phyloP scores from a whole-genome alignment of 1,140 invertebrate genomes.

The Aphidius gifuensis region DNA sequence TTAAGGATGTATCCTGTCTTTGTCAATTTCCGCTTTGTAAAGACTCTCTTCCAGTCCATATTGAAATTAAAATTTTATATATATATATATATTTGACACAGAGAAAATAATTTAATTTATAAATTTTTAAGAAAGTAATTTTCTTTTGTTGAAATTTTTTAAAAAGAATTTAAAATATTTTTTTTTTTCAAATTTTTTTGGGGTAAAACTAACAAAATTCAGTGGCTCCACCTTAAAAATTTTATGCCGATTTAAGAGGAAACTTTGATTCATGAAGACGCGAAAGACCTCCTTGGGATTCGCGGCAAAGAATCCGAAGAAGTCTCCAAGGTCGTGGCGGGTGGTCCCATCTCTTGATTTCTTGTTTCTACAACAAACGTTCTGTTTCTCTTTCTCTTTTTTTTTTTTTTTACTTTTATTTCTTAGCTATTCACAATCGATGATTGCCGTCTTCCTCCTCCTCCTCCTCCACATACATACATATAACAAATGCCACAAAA shows the following conservation, averaged over 20 bases:
- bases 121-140: too few relatives aligned
- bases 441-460: constrained; percentile 27
- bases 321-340: constrained; percentile 48
- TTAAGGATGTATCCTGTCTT: too few relatives aligned
- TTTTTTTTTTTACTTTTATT: not conserved
- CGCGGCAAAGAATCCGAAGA: constrained; percentile 37
- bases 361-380: constrained; percentile 46
- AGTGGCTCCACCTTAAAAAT: constrained; percentile 39
- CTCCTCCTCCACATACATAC: not conserved
- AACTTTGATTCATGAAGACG: constrained; percentile 56
- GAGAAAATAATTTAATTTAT: too few relatives aligned
- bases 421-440: not conserved
- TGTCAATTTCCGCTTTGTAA: too few relatives aligned
- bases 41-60: too few relatives aligned
- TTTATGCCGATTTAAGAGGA: constrained; percentile 52
- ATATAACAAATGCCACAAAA: not conserved
- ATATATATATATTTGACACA: too few relatives aligned
- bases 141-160: too few relatives aligned
- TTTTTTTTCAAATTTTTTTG: too few relatives aligned
- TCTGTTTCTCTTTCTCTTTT: not conserved
- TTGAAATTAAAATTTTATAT: too few relatives aligned
- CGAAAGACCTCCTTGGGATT: constrained; percentile 53
- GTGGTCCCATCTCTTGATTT: constrained; percentile 55
- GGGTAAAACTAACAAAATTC: not conserved
- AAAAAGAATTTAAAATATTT: too few relatives aligned